A percentile compares a stretch with the other conserved stretches of the same genome.
These are phyloP conservation scores for Phrynocephalus forsythii DNA, from an alignment of 2,797 vertebrate species.

Conservation along the genomic window DNA sequence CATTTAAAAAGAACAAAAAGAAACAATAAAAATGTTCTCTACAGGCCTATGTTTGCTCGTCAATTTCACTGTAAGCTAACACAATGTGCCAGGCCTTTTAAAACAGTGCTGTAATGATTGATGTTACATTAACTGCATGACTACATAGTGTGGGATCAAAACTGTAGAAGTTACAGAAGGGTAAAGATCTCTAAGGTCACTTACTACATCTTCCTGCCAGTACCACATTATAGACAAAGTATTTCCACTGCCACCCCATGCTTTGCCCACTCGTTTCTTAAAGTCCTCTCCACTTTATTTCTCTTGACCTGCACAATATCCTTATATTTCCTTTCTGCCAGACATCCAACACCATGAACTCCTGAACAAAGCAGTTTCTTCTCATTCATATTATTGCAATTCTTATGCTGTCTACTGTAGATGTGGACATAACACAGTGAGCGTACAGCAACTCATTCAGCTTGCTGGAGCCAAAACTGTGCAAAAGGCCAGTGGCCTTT, in stretches of 20 bases:
- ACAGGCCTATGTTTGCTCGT: constrained; percentile 13
- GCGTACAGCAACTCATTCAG: too few species aligned
- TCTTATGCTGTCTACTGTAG: background rate
- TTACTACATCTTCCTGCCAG: constrained; percentile 22
- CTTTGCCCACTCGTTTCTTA: constrained; percentile 23
- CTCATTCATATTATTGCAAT: background rate
- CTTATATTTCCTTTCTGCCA: background rate
- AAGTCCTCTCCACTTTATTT: background rate
- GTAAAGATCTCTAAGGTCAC: constrained; percentile 24
- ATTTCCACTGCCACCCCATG: background rate
- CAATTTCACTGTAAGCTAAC: constrained; percentile 2
- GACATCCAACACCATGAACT: background rate
- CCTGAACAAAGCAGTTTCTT: constrained; percentile 15
- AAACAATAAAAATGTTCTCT: background rate
- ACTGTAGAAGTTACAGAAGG: constrained; percentile 11
- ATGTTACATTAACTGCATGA: background rate
- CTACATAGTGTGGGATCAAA: background rate
- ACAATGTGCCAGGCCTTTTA: constrained; percentile 13
- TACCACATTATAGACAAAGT: constrained; percentile 1
- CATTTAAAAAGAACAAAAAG: constrained; percentile 6
- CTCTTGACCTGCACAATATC: background rate
- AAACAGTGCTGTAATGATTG: constrained; percentile 8
- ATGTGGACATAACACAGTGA: background rate
- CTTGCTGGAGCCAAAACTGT: background rate
- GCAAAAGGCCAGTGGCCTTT: background rate